Evolutionary conservation across 2,888 invertebrate species (phyloP), one percentile per base, ranked within the genome.

Genomic region (Zygaena filipendulae): DNA sequence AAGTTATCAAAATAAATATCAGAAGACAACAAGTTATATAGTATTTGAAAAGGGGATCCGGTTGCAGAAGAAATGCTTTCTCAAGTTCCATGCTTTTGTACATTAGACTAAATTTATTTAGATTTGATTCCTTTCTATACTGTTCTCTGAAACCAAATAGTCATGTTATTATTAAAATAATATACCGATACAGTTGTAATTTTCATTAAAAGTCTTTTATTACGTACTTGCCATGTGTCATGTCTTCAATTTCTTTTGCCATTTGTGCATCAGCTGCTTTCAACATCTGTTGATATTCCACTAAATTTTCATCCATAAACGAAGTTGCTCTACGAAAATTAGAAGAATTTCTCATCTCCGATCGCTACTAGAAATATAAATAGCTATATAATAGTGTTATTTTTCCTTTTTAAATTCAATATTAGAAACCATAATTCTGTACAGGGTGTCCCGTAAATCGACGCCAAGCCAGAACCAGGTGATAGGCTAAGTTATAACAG

Each of bases 21-120:
- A 70, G 43, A 1, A 79, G 52, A 27, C 79, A 75, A 32, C 77
- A 74, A 2, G 57, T 49, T 16, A 74, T 75, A 30, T 79, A 95
- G 58, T 91, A 94, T 57, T 92, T 93, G 52, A 93, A 91, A 39
- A 95, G 82, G 0, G 91, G 89, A 69, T 96, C 95, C 1, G 88
- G 86, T 42, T 91, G 84, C 27, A 83, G 68, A 25, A 91, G 64
- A 58, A 90, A 95, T 3, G 85, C 84, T 43, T 85, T 71, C 63
- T 95, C 95, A 66, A 82, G 43, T 84, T 82, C 40, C 71, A 82
- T 47, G 30, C 62, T 51, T 37, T 67, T 68, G 33, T 58, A 75
- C 70, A 77, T 41, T 85, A 68, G 16, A 83, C 82, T 67, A 23
- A 68, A 56, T 36, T 62, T 49, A 40, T 74, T 79, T 71, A 72